phyloP scores from a whole-genome alignment of 2,888 invertebrate species.

The Sisyra terminalis region DNA sequence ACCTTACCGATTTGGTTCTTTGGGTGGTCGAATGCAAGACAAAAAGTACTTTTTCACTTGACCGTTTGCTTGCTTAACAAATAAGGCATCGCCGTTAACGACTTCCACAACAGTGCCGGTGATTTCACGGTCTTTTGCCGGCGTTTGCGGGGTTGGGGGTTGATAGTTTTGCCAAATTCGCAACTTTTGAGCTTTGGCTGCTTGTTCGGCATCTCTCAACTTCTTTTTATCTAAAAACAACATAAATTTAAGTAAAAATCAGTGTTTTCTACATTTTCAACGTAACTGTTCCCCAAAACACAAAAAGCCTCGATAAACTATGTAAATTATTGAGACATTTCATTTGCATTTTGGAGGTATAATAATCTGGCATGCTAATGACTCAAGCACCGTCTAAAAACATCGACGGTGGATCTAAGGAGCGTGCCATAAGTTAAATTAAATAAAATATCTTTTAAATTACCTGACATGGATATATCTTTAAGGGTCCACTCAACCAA shows the following conservation, averaged over 20 bases:
- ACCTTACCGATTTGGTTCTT: conserved; percentile 36
- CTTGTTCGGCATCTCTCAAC: conserved; percentile 66
- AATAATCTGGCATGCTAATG: conserved; percentile 26
- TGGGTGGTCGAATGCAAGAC: conserved; percentile 88
- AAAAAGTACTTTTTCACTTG: conserved; percentile 82
- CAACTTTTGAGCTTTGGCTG: conserved; percentile 72
- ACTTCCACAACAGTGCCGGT: conserved; percentile 75
- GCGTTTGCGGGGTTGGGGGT: conserved; percentile 51
- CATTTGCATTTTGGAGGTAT: conserved; percentile 19
- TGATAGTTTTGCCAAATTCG: conserved; percentile 88
- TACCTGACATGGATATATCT: no score
- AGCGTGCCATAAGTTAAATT: conserved; percentile 19
- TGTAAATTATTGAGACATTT: background rate
- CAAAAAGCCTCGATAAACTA: conserved; percentile 6
- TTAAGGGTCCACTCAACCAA: conserved; percentile 86
- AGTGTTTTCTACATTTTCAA: conserved; percentile 15
- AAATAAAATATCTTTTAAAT: background rate
- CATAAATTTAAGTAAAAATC: conserved; percentile 3
- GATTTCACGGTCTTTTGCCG: conserved; percentile 68
- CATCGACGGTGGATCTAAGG: conserved; percentile 27
- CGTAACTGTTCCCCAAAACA: conserved; percentile 5
- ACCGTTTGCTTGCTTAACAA: conserved; percentile 65
- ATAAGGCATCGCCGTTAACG: conserved; percentile 84
- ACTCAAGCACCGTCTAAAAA: conserved; percentile 24
- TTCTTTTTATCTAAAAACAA: conserved; percentile 49